These are phyloP conservation scores for Stegana nigrithorax DNA, from an alignment of 2,888 invertebrate species.

Conservation along the genomic window DNA sequence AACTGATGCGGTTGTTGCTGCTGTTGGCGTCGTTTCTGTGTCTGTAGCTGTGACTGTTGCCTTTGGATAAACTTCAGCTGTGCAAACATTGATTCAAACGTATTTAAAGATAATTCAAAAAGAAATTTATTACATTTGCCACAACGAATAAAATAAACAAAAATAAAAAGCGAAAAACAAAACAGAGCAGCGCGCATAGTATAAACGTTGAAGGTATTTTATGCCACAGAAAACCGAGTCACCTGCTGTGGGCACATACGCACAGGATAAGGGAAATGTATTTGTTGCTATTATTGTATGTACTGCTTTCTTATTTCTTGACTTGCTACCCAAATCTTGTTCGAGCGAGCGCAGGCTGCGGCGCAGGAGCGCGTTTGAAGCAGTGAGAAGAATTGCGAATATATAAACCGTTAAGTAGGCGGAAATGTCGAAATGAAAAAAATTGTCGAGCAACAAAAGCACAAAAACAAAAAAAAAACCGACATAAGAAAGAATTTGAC, in stretches of 20 bases:
- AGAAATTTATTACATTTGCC: constrained; percentile 52
- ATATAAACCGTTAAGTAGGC: not conserved
- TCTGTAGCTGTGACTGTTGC: not conserved
- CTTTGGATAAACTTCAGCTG: not conserved
- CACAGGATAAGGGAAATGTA: too few relatives aligned
- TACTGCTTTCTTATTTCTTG: not conserved
- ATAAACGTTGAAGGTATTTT: constrained; percentile 27
- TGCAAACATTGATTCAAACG: constrained; percentile 7
- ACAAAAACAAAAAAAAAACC: constrained; percentile 19
- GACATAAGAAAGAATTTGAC: constrained; percentile 42
- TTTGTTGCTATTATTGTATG: not conserved
- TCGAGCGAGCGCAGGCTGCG: too few relatives aligned
- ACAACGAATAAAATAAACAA: not conserved
- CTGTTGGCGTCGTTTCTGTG: too few relatives aligned
- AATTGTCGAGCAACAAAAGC: too few relatives aligned
- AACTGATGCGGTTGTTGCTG: too few relatives aligned
- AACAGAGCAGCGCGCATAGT: not conserved
- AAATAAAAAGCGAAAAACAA: too few relatives aligned
- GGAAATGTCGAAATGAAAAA: constrained; percentile 1
- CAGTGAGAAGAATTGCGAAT: too few relatives aligned
- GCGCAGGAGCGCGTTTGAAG: too few relatives aligned
- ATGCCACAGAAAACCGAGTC: not conserved
- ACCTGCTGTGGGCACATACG: not conserved
- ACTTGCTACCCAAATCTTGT: too few relatives aligned
- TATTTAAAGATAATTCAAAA: constrained; percentile 47